A percentile compares a stretch with the other conserved stretches of the same genome.
These are phyloP conservation scores for Blastobasis adustella DNA, from an alignment of 2,888 invertebrate genomes.

Conservation along the genomic window DNA sequence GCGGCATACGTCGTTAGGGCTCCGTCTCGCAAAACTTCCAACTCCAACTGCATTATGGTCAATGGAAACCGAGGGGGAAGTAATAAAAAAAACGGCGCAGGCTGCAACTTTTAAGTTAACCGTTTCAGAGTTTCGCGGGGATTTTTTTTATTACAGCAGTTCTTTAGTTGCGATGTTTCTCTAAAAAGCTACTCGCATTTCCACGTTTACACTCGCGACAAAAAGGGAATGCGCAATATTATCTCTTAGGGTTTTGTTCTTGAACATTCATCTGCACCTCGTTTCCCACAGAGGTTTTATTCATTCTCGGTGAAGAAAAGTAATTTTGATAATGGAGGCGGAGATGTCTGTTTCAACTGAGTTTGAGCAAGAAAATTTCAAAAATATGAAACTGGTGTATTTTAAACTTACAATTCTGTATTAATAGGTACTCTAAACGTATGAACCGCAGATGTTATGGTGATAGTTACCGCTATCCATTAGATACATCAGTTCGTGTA, in stretches of 20 bases:
- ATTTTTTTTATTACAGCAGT: conserved; percentile 32
- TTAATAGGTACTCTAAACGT: too few species aligned
- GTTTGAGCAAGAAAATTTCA: not conserved
- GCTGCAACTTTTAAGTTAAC: conserved; percentile 48
- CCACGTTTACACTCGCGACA: conserved; percentile 24
- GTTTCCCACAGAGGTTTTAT: not conserved
- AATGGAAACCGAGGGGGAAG: conserved; percentile 37
- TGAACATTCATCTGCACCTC: not conserved
- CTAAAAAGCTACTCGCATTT: conserved; percentile 5
- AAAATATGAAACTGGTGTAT: not conserved
- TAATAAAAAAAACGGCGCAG: conserved; percentile 34
- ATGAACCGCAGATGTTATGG: too few species aligned
- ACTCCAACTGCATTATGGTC: conserved; percentile 39
- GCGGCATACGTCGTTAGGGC: not conserved
- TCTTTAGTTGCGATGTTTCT: conserved; percentile 23
- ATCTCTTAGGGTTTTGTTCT: not conserved
- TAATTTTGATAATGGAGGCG: not conserved
- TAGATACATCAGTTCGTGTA: too few species aligned
- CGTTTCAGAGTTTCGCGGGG: conserved; percentile 36
- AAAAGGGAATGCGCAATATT: conserved; percentile 21
- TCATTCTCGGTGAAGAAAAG: not conserved
- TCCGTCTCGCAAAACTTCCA: not conserved
- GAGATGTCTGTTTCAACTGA: not conserved
- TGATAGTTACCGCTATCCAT: too few species aligned
- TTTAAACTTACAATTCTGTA: not conserved